These are phyloP conservation scores for Crypturellus tataupa DNA, from an alignment of 2,797 vertebrate genomes.

Conservation along the genomic window DNA sequence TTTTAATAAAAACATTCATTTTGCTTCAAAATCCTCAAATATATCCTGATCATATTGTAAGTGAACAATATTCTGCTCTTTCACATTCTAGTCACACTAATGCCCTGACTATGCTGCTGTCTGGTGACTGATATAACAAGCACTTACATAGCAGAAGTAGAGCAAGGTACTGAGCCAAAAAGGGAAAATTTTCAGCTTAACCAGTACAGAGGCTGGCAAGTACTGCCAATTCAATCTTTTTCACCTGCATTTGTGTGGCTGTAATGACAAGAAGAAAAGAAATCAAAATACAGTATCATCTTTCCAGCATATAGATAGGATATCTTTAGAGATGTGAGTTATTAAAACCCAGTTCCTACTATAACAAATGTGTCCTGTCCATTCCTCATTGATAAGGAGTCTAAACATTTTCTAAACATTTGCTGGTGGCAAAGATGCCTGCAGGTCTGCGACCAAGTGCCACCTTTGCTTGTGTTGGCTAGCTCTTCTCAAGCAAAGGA, in stretches of 20 bases:
- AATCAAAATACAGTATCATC: not conserved
- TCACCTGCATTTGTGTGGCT: not conserved
- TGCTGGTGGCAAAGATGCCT: not conserved
- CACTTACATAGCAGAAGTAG: not conserved
- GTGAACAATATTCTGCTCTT: not conserved
- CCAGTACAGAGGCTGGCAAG: not conserved
- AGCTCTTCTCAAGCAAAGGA: not conserved
- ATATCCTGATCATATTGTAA: not conserved
- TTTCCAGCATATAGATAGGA: not conserved
- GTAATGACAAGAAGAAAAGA: not conserved
- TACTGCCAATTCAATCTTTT: not conserved
- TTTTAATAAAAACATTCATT: not conserved
- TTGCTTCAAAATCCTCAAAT: not conserved
- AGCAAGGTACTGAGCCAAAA: not conserved
- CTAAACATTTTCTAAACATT: not conserved
- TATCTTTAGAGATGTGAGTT: not conserved
- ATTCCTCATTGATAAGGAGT: not conserved
- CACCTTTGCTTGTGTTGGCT: not conserved
- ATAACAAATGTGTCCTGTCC: not conserved
- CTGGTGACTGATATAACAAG: accelerated
- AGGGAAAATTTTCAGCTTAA: not conserved
- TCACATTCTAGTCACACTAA: not conserved
- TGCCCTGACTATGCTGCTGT: not conserved
- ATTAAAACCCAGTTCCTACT: not conserved
- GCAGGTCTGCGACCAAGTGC: not conserved